Evolutionary conservation across 2,113 vertebrate genomes (phyloP), one percentile per base, ranked within the genome.

Genomic region (Chlorodrepanis virens): DNA sequence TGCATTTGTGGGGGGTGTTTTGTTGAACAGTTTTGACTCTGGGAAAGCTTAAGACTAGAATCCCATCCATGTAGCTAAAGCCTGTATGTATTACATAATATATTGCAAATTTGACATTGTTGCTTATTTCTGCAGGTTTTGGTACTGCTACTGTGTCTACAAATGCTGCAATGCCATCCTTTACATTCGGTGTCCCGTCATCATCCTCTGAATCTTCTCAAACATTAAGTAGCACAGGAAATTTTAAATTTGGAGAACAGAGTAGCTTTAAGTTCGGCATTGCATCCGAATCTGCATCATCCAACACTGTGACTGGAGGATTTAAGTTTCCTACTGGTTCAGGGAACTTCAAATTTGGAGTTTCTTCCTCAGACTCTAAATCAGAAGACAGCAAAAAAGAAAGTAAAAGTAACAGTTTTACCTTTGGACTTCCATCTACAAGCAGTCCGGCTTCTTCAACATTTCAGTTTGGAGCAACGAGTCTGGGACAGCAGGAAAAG

Each of bases 221-320:
- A 67, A 97, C 96, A 1, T 97, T 91, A 86, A 94, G 94, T 95
- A 92, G 67, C 94, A 84, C 98, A 89, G 98, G 97, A 70, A 97
- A 96, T 75, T 98, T 99, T 89, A 99, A 99, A 96, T 99, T 99
- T 92, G 99, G 98, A 80, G 97, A 97, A 53, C 98, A 97, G 71
- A 97, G 93, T 91, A 97, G 77, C 82, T 98, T 98, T 94, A 98
- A 98, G 93, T 98, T 98, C 0, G 97, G 98, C 11, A 44, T 97
- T 70, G 69, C 96, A 24, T 96, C 98, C 47, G 98, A 98, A 87
- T 96, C 97, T 88, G 96, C 92, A 31, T 97, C 94, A 5, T 96
- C 93, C 93, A 97, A 79, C 59, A 40, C 91, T 27, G 52, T 94
- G 87, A 90, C 87, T 68, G 97, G 91, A 92, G 97, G 95, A 61